Conservation (phyloP, 2,888 invertebrate species). For the Diaphora mendica region DNA sequence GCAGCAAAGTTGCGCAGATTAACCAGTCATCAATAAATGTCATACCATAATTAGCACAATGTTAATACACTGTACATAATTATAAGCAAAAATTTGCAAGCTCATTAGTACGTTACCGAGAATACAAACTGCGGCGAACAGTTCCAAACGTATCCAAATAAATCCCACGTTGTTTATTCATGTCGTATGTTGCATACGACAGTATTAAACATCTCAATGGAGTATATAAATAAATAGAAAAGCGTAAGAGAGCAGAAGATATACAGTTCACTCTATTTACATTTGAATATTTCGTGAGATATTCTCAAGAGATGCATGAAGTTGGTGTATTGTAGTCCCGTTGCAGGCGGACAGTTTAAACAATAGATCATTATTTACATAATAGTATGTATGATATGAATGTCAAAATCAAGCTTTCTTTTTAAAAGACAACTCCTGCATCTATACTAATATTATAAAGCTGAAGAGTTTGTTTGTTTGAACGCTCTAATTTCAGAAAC, state of each 20-base stretch:
- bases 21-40: not conserved
- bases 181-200: conserved; percentile 4
- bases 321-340: not conserved
- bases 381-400: not conserved
- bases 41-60: not conserved
- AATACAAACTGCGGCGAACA: not conserved
- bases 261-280: not conserved
- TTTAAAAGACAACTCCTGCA: no score
- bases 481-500: no score
- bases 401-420: not conserved
- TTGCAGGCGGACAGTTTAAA: not conserved
- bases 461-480: no score
- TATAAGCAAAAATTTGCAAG: not conserved
- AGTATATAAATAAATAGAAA: conserved; percentile 1
- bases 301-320: not conserved
- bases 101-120: not conserved
- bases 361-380: not conserved
- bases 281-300: conserved; percentile 1
- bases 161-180: conserved; percentile 5
- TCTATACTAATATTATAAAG: no score
- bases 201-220: conserved; percentile 9
- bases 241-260: not conserved
- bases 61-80: no score
- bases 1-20: no score
- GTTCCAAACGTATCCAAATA: conserved; percentile 11